A percentile compares a stretch with the other conserved stretches of the same genome.
phyloP scores from a whole-genome alignment of 2,797 vertebrate species.

The Poecile montanus region DNA sequence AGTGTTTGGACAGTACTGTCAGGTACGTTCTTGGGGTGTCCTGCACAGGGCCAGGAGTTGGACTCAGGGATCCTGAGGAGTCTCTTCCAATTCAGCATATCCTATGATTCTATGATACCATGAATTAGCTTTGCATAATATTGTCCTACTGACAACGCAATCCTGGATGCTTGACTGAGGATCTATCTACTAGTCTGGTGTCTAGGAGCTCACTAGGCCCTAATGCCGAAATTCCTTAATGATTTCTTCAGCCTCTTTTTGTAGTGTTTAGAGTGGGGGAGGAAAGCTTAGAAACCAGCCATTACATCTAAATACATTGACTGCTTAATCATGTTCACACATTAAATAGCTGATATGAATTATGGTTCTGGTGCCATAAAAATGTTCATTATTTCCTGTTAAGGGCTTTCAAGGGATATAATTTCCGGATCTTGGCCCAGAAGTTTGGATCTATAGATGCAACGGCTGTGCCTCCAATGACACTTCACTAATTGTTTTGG shows the following conservation, averaged over 20 bases:
- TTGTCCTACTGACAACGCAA: not conserved
- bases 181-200: not conserved
- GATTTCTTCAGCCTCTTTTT: not conserved
- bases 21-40: not conserved
- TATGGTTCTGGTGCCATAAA: conserved; percentile 19
- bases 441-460: conserved; percentile 39
- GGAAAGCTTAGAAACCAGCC: conserved; percentile 1
- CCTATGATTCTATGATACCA: not conserved
- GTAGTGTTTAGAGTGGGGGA: not conserved
- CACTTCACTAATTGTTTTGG: conserved; percentile 57
- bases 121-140: not conserved
- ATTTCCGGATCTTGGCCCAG: conserved; percentile 49
- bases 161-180: not conserved
- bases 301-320: not conserved
- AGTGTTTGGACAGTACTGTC: not conserved
- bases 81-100: not conserved
- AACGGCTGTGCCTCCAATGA: not conserved
- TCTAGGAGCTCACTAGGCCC: not conserved
- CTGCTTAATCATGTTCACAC: conserved; percentile 23
- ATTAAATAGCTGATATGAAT: conserved; percentile 3
- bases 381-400: conserved; percentile 45
- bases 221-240: not conserved
- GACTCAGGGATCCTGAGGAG: not conserved
- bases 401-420: conserved; percentile 36
- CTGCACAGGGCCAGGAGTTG: not conserved